phyloP scores from a whole-genome alignment of 2,113 vertebrate species.

The Oxygymnocypris stewartii region DNA sequence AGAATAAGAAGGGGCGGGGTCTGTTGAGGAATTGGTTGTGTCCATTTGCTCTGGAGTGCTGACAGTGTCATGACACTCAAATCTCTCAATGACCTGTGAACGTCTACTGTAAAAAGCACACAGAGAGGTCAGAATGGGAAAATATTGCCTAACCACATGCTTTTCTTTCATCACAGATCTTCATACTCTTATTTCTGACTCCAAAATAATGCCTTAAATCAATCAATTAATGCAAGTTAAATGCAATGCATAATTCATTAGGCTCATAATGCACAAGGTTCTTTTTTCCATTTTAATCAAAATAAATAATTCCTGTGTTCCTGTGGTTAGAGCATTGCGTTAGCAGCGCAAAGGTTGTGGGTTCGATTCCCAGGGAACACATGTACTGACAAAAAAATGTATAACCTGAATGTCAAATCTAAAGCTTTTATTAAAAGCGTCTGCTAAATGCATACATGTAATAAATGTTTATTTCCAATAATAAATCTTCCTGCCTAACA shows the following conservation, averaged over 20 bases:
- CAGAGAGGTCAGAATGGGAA: neutral
- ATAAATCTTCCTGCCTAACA: neutral
- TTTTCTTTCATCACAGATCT: neutral
- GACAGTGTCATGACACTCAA: constrained; percentile 80
- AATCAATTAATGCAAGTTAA: too few species aligned
- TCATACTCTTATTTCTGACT: neutral
- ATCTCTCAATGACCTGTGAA: constrained; percentile 89
- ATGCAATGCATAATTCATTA: neutral
- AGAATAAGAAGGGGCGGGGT: constrained; percentile 65
- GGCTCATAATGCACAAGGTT: neutral
- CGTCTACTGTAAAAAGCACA: constrained; percentile 73
- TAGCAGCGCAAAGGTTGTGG: too few species aligned
- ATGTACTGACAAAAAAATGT: too few species aligned
- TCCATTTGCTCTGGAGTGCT: constrained; percentile 88
- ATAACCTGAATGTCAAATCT: too few species aligned
- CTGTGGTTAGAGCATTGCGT: too few species aligned
- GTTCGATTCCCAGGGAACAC: too few species aligned
- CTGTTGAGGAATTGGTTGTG: constrained; percentile 65
- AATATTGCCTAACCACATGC: too few species aligned
- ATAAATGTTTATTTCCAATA: neutral
- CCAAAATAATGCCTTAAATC: neutral
- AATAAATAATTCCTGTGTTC: too few species aligned
- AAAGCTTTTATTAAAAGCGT: too few species aligned
- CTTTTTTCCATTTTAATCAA: too few species aligned
- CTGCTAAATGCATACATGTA: too few species aligned